Evolutionary conservation across 2,888 invertebrate species (phyloP).

Genomic region (Tenthredo scrophulariae): DNA sequence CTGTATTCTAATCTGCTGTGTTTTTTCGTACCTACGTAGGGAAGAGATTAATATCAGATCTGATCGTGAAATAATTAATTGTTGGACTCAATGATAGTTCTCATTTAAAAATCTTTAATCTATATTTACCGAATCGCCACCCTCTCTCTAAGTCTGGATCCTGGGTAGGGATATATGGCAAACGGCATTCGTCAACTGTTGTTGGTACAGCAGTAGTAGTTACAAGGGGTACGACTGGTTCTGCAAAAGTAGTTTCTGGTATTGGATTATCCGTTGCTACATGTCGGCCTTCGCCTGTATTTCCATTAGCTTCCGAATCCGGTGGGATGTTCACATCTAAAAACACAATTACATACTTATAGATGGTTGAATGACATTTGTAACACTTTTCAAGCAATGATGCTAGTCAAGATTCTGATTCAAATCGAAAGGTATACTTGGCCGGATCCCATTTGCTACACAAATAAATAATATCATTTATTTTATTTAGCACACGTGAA

Average conservation of each 20-base stretch:
- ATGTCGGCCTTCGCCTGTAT: constrained; percentile 42
- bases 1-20: constrained; percentile 88
- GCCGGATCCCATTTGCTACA: background rate
- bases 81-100: background rate
- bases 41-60: constrained; percentile 14
- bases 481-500: background rate
- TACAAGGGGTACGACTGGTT: constrained; percentile 61
- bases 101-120: background rate
- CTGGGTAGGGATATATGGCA: constrained; percentile 80
- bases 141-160: constrained; percentile 81
- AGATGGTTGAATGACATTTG: background rate
- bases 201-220: constrained; percentile 65
- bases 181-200: constrained; percentile 77
- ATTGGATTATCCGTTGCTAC: constrained; percentile 57
- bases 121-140: constrained; percentile 82
- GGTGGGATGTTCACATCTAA: constrained; percentile 60
- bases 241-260: constrained; percentile 56
- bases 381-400: background rate
- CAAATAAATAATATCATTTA: background rate
- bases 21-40: constrained; percentile 81
- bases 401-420: background rate
- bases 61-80: background rate
- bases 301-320: constrained; percentile 45
- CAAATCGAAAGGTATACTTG: background rate
- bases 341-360: constrained; percentile 45